Percentiles rank a stretch among this genome's conserved stretches.
Evolutionary conservation across 2,113 vertebrate species (phyloP).

Genomic region (Cathartes aura): DNA sequence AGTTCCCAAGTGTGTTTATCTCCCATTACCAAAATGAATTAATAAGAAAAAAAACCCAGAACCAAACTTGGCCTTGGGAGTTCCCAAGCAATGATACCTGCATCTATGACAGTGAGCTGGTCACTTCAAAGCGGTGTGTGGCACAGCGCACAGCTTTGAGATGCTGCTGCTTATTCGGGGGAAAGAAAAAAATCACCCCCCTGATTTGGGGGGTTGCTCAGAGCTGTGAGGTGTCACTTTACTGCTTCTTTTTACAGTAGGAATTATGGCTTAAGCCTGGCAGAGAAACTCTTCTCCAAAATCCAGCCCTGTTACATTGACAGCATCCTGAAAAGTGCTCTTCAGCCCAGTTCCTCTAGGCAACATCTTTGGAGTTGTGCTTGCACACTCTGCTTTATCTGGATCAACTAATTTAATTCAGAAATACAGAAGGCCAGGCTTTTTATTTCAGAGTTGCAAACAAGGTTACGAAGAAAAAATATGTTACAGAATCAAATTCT

Average conservation of each 20-base stretch:
- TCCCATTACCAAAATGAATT: not conserved
- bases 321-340: not conserved
- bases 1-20: not conserved
- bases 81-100: not conserved
- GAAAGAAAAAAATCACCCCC: not conserved
- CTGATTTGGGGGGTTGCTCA: not conserved
- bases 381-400: not conserved
- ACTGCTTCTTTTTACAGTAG: not conserved
- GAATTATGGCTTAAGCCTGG: not conserved
- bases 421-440: not conserved
- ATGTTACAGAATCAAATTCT: not conserved
- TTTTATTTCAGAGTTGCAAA: constrained; percentile 45
- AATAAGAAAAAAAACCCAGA: not conserved
- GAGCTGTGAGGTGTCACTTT: not conserved
- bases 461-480: not conserved
- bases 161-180: not conserved
- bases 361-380: not conserved
- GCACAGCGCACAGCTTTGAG: not conserved
- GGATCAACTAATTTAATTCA: not conserved
- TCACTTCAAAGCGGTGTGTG: fast-evolving
- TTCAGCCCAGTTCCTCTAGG: not conserved
- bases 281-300: not conserved
- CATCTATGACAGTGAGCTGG: not conserved
- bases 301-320: not conserved
- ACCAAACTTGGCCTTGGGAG: not conserved